Evolutionary conservation across 1,140 invertebrate species (phyloP).

Genomic region (Drosophila orena): DNA sequence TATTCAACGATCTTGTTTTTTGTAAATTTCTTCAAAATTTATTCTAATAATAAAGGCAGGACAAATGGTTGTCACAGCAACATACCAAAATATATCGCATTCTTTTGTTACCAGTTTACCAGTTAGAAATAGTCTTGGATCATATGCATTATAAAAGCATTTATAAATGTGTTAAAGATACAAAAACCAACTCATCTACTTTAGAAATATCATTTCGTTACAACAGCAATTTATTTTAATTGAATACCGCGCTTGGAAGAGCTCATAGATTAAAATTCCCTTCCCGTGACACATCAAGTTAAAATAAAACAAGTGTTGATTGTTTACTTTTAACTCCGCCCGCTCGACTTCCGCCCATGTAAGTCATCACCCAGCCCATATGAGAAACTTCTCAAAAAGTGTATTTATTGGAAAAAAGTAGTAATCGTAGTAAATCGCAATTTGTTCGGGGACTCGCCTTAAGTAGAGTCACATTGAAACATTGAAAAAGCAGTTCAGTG

Average conservation of each 20-base stretch:
- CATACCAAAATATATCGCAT: constrained; percentile 15
- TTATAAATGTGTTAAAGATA: no score
- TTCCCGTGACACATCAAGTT: not conserved
- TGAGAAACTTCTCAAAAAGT: no score
- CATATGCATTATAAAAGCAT: no score
- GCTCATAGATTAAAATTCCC: no score
- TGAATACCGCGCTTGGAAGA: no score
- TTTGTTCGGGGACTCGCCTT: constrained; percentile 14
- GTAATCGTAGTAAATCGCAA: constrained; percentile 1
- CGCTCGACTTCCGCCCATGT: constrained; percentile 1
- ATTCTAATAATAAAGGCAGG: constrained; percentile 40
- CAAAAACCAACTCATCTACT: no score
- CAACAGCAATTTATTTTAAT: not conserved
- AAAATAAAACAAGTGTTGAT: not conserved
- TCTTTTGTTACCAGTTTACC: not conserved
- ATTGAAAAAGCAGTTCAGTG: constrained; percentile 23
- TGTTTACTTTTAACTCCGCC: not conserved
- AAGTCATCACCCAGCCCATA: constrained; percentile 10
- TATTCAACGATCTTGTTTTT: constrained; percentile 5
- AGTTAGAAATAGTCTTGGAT: not conserved
- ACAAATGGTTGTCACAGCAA: constrained; percentile 12
- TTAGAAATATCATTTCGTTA: no score
- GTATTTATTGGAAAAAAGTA: not conserved
- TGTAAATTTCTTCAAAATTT: constrained; percentile 22
- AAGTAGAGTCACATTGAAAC: not conserved